A percentile compares a stretch with the other conserved stretches of the same genome.
These are phyloP conservation scores for Agraylea sexmaculata DNA, from an alignment of 1,140 invertebrate genomes.

Conservation along the genomic window DNA sequence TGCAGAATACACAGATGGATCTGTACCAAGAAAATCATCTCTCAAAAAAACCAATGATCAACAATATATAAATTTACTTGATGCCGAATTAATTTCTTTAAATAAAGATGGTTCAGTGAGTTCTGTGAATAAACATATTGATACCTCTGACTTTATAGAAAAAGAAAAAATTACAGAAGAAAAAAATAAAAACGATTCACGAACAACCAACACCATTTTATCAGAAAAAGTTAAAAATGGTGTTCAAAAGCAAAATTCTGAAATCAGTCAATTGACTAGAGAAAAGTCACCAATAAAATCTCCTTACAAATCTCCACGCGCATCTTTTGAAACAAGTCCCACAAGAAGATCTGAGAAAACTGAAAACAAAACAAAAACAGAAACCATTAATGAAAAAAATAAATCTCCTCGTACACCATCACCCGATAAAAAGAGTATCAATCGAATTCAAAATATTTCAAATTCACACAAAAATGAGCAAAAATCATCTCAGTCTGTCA, in stretches of 20 bases:
- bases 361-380: conserved; percentile 13
- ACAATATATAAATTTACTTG: conserved; percentile 17
- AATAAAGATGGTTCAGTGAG: conserved; percentile 16
- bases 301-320: conserved; percentile 25
- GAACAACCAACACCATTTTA: conserved; percentile 1
- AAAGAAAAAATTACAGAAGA: conserved; percentile 19
- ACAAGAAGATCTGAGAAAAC: neutral
- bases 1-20: conserved; percentile 15
- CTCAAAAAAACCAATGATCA: conserved; percentile 18
- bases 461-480: conserved; percentile 28
- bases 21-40: conserved; percentile 18
- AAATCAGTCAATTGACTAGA: conserved; percentile 2
- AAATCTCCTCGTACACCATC: conserved; percentile 21
- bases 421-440: conserved; percentile 19
- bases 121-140: conserved; percentile 14
- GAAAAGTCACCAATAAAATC: conserved; percentile 8
- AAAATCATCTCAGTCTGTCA: conserved; percentile 23
- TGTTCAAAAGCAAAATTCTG: neutral
- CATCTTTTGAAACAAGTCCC: conserved; percentile 18
- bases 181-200: conserved; percentile 6
- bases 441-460: conserved; percentile 20
- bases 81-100: conserved; percentile 20
- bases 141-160: conserved; percentile 21
- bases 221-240: conserved; percentile 2
- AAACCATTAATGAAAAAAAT: conserved; percentile 4